phyloP scores from a whole-genome alignment of 2,113 vertebrate genomes.

The Apodemus sylvaticus region DNA sequence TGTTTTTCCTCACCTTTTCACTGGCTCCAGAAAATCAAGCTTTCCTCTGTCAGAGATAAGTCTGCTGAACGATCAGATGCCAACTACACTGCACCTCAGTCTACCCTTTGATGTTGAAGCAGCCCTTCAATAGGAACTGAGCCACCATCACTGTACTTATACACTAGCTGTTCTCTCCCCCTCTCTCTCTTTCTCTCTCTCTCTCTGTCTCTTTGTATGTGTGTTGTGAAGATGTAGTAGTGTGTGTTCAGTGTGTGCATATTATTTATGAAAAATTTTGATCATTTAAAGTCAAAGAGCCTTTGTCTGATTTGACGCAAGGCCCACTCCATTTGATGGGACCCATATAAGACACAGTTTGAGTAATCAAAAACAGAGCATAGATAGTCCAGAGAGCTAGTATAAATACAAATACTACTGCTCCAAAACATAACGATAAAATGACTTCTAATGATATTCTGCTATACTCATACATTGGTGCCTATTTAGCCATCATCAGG shows the following conservation, averaged over 20 bases:
- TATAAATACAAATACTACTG: background rate
- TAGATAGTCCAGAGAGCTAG: background rate
- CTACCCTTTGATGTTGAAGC: too few species aligned
- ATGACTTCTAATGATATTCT: background rate
- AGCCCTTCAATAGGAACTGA: too few species aligned
- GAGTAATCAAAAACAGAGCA: background rate
- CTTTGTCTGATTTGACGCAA: background rate
- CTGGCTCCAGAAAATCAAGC: too few species aligned
- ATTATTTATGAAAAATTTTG: too few species aligned
- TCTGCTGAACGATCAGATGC: too few species aligned
- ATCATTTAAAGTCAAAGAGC: background rate
- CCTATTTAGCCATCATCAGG: background rate
- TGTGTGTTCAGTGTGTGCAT: background rate
- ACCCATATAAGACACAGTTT: background rate
- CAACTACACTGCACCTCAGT: too few species aligned
- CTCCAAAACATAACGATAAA: background rate
- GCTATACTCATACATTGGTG: background rate
- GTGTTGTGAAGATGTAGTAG: background rate
- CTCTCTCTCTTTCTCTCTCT: background rate
- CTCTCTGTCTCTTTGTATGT: background rate
- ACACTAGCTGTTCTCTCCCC: background rate
- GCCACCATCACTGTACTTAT: background rate
- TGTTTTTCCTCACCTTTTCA: too few species aligned
- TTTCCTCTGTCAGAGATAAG: too few species aligned
- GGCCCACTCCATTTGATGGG: rapidly evolving